Base-by-base conservation (phyloP, 37 sponge, comb jelly and placozoan species). In the Petrosia ficiformis region DNA sequence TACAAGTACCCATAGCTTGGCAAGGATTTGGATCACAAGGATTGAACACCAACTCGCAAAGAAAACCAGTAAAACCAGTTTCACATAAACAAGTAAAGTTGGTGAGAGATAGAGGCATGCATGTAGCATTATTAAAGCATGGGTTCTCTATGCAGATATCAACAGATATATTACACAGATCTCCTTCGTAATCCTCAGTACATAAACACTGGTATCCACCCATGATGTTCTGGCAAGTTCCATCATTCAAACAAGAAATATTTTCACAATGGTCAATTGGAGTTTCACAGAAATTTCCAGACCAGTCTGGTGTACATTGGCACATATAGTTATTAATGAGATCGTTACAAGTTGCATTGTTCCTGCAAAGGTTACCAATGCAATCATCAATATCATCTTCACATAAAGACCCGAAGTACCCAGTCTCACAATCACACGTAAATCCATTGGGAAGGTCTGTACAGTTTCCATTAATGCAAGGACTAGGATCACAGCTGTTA, bases 391-490 rank as follows among this genome's bases (percentile, higher is more conserved):
- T 39, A 33, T 80, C 84, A 31, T 6, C 8, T 35, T 84, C 73
- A 72, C 90, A 89, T 19, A 29, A 40, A 34, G 37, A 65, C 59
- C 90, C 90, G 10, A 77, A 76, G 74, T 71, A 85, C 2, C 79
- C 91, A 0, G 70, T 59, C 6, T 61, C 36, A 48, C 91, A 90
- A 2, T 38, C n/a, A 58, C 92, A 91, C 40, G 11, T n/a, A n/a
- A 26, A 61, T 6, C n/a, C 63, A 26, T 6, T 61, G 6, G 63
- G 54, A 28, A 10, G 34, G 48, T 61, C 63, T 29, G n/a, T n/a
- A 61, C 63, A 61, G 5, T 6, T 8, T 6, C 28, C 63, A 61
- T 61, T 61, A 8, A 26, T 8, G 26, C 63, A 61, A 26, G 63
- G 63, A 61, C n/a, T n/a, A n/a, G 63, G n/a, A 11, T 5, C 14